A percentile compares a stretch with the other conserved stretches of the same genome.
These are phyloP conservation scores for Talpa occidentalis DNA, from an alignment of 2,113 vertebrate genomes.

Conservation along the genomic window DNA sequence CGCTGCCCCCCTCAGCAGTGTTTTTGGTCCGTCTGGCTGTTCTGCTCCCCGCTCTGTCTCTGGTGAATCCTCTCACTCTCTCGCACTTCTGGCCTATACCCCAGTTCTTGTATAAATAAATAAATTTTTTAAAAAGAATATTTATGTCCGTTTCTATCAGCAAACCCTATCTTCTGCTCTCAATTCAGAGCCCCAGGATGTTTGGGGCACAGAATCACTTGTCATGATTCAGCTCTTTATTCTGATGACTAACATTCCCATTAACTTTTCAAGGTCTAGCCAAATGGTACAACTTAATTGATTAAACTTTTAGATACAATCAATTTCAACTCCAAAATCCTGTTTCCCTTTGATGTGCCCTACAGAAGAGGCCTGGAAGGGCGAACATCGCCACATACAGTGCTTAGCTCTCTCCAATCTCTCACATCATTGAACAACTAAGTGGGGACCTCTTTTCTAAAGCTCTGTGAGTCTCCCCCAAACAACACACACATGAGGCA, in stretches of 20 bases:
- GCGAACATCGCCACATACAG: fast-evolving
- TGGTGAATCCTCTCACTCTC: too few species aligned
- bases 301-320: neutral
- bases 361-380: neutral
- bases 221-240: neutral
- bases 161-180: neutral
- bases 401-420: neutral
- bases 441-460: neutral
- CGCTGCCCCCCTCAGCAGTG: too few species aligned
- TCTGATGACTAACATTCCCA: neutral
- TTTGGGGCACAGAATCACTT: neutral
- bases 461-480: neutral
- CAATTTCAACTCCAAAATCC: neutral
- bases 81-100: too few species aligned
- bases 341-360: neutral
- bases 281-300: neutral
- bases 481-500: too few species aligned
- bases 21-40: too few species aligned
- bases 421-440: neutral
- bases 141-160: neutral
- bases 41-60: too few species aligned
- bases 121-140: too few species aligned
- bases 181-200: neutral
- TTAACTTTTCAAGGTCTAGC: constrained; percentile 6
- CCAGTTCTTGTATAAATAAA: too few species aligned